These are phyloP conservation scores for Zaprionus inermis DNA, from an alignment of 1,140 invertebrate genomes.

Conservation along the genomic window DNA sequence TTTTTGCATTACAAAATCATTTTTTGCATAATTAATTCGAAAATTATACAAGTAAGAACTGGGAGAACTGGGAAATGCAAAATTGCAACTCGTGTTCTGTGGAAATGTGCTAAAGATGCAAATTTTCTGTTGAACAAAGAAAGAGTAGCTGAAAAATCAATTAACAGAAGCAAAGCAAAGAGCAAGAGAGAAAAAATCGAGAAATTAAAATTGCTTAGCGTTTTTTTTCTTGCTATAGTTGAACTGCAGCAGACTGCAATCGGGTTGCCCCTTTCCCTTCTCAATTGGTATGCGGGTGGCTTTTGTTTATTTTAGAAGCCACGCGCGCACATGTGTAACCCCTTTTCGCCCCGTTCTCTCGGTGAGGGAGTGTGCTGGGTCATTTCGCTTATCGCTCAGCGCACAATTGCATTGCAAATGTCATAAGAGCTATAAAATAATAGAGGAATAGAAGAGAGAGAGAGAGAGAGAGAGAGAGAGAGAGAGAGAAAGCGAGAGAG, in stretches of 20 bases:
- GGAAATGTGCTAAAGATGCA: constrained; percentile 45
- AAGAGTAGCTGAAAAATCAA: constrained; percentile 53
- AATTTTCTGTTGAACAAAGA: constrained; percentile 25
- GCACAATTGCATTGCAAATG: constrained; percentile 63
- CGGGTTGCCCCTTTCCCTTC: not conserved
- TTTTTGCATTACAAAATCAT: constrained; percentile 31
- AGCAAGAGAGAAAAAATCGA: constrained; percentile 1
- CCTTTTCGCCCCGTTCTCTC: not conserved
- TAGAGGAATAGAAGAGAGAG: not conserved
- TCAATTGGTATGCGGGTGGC: constrained; percentile 39
- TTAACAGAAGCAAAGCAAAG: constrained; percentile 20
- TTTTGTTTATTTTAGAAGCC: constrained; percentile 71
- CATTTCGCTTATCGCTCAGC: constrained; percentile 55
- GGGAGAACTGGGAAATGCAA: constrained; percentile 19
- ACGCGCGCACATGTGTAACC: constrained; percentile 56
- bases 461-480: not conserved
- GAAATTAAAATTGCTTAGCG: not conserved
- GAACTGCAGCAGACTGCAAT: constrained; percentile 21
- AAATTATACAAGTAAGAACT: constrained; percentile 27
- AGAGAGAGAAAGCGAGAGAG: not conserved
- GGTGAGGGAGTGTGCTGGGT: constrained; percentile 19
- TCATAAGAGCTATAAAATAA: constrained; percentile 21
- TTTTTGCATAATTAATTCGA: constrained; percentile 51
- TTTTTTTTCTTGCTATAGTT: constrained; percentile 22
- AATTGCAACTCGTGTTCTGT: constrained; percentile 24